Evolutionary conservation across 2,888 invertebrate genomes (phyloP).

Genomic region (Pherbina coryleti): DNA sequence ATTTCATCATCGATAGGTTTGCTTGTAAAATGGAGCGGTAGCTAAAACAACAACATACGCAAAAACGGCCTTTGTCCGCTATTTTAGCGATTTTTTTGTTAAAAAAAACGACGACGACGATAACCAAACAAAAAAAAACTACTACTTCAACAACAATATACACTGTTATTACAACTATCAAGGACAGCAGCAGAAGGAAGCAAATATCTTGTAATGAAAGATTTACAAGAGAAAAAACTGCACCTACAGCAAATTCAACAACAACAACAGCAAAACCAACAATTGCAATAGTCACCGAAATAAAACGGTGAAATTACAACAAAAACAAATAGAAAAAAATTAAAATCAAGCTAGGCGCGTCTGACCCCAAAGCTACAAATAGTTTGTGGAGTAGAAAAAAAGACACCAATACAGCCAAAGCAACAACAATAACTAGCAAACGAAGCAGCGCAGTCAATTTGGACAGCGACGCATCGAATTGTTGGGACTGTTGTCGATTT

Average conservation of each 20-base stretch:
- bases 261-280: constrained; percentile 36
- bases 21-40: constrained; percentile 69
- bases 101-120: constrained; percentile 53
- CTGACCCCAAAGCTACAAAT: constrained; percentile 25
- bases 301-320: constrained; percentile 11
- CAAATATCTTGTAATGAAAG: constrained; percentile 43
- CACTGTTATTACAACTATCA: constrained; percentile 39
- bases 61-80: constrained; percentile 71
- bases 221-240: constrained; percentile 14
- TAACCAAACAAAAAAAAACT: constrained; percentile 37
- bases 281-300: constrained; percentile 26
- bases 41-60: constrained; percentile 67
- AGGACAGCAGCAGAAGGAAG: constrained; percentile 17
- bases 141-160: constrained; percentile 41
- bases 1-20: constrained; percentile 66
- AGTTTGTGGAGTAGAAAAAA: constrained; percentile 14
- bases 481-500: constrained; percentile 4
- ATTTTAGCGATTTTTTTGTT: constrained; percentile 74
- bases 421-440: not conserved
- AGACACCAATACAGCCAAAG: not conserved
- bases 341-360: constrained; percentile 13
- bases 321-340: not conserved
- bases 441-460: not conserved
- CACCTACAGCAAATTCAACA: constrained; percentile 9
- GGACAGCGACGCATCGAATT: constrained; percentile 4